These are phyloP conservation scores for Drosophila neotestacea DNA, from an alignment of 2,888 invertebrate genomes.

Conservation along the genomic window DNA sequence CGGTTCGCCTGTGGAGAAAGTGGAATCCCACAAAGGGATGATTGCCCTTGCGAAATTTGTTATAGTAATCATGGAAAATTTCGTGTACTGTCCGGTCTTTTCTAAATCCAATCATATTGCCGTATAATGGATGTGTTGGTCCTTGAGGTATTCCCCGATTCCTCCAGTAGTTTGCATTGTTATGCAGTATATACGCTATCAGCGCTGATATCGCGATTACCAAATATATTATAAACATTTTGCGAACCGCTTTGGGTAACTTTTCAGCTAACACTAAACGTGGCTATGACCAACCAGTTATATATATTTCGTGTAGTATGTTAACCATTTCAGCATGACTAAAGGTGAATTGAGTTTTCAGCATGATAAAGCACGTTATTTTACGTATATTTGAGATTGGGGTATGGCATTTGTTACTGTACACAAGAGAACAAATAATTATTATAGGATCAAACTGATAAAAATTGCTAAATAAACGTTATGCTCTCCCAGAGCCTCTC, in stretches of 20 bases:
- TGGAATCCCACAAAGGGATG: constrained; percentile 67
- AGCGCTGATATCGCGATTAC: constrained; percentile 42
- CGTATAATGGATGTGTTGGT: constrained; percentile 50
- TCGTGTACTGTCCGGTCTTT: constrained; percentile 32
- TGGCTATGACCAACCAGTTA: neutral
- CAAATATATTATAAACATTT: constrained; percentile 51
- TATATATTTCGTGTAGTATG: too few species aligned
- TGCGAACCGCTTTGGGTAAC: neutral
- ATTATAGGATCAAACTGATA: too few species aligned
- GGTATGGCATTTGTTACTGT: too few species aligned
- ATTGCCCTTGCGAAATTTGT: constrained; percentile 44
- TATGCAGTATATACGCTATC: constrained; percentile 34
- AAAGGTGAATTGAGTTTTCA: too few species aligned
- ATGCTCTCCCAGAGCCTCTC: too few species aligned
- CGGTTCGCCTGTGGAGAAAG: constrained; percentile 59
- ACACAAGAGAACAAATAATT: too few species aligned
- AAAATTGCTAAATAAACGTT: too few species aligned
- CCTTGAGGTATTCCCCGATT: constrained; percentile 50
- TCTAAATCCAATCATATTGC: constrained; percentile 51
- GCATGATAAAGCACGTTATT: too few species aligned
- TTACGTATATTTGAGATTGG: too few species aligned
- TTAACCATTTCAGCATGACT: too few species aligned
- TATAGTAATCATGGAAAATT: constrained; percentile 46
- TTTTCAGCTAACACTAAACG: constrained; percentile 3
- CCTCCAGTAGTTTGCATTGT: constrained; percentile 52